A percentile compares a stretch with the other conserved stretches of the same genome.
These are phyloP conservation scores for Pocillopora grandis DNA, from an alignment of 92 coral and sea anemone species.

Conservation along the genomic window DNA sequence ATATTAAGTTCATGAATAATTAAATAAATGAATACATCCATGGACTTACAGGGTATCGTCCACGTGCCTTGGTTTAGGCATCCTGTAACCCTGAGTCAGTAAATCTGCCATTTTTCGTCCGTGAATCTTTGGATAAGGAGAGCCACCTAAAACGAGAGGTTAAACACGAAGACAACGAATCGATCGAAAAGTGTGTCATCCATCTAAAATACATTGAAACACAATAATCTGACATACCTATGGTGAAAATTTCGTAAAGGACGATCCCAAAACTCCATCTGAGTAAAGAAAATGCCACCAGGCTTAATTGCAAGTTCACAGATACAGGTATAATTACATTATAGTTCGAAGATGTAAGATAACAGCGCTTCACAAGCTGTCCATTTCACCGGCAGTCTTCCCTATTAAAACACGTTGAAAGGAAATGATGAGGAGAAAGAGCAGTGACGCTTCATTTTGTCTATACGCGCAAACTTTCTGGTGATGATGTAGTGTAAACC, in stretches of 20 bases:
- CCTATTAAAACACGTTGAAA: conserved; percentile 27
- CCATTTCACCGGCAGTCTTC: conserved; percentile 84
- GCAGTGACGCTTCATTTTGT: not conserved
- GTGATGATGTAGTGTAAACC: no score
- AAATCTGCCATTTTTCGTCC: conserved; percentile 47
- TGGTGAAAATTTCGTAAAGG: conserved; percentile 70
- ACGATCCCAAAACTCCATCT: conserved; percentile 81
- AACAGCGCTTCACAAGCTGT: conserved; percentile 77
- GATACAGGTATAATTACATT: no score
- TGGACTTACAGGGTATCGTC: conserved; percentile 67
- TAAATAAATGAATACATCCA: no score
- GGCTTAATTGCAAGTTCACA: not conserved
- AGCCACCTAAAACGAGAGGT: conserved; percentile 53
- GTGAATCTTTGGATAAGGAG: conserved; percentile 60
- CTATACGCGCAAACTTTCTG: no score
- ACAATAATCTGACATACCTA: conserved; percentile 40
- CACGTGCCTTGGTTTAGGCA: conserved; percentile 75
- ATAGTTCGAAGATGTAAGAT: conserved; percentile 22
- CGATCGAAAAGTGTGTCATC: conserved; percentile 58
- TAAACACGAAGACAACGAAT: not conserved
- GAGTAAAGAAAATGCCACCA: not conserved
- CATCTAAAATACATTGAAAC: not conserved
- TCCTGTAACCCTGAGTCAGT: conserved; percentile 69
- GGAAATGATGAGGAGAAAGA: not conserved
- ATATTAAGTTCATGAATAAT: no score